A percentile compares a stretch with the other conserved stretches of the same genome.
Conservation (phyloP, 2,113 vertebrate species). For the Chloropsis hardwickii region DNA sequence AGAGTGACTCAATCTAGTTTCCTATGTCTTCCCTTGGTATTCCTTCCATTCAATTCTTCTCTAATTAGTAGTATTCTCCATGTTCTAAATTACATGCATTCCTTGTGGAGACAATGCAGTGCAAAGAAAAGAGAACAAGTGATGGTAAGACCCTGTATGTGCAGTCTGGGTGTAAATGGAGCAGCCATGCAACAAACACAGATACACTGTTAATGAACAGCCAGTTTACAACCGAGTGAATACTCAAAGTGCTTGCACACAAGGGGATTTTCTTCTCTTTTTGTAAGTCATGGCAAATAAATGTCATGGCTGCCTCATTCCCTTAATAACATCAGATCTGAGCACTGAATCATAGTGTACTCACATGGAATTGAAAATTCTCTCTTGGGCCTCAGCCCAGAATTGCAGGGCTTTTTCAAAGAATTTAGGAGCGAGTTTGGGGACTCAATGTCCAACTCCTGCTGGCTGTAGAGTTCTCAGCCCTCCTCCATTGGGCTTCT, state of each 20-base stretch:
- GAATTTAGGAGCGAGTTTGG: neutral
- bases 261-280: neutral
- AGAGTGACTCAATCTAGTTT: neutral
- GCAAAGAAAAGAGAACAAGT: neutral
- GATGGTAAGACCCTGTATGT: neutral
- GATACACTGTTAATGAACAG: neutral
- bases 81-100: neutral
- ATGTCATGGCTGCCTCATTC: neutral
- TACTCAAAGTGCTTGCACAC: fast-evolving
- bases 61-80: neutral
- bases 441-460: neutral
- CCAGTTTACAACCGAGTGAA: neutral
- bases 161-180: neutral
- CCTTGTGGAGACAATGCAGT: neutral
- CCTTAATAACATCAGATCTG: neutral
- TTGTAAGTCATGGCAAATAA: neutral
- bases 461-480: neutral
- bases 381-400: neutral
- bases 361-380: neutral
- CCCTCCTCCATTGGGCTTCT: neutral
- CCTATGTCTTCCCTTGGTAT: neutral
- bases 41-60: neutral
- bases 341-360: neutral
- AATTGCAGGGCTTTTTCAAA: neutral
- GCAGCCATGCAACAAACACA: too few species aligned